These are phyloP conservation scores for Carassius carassius DNA, from an alignment of 2,113 vertebrate species.

Conservation along the genomic window DNA sequence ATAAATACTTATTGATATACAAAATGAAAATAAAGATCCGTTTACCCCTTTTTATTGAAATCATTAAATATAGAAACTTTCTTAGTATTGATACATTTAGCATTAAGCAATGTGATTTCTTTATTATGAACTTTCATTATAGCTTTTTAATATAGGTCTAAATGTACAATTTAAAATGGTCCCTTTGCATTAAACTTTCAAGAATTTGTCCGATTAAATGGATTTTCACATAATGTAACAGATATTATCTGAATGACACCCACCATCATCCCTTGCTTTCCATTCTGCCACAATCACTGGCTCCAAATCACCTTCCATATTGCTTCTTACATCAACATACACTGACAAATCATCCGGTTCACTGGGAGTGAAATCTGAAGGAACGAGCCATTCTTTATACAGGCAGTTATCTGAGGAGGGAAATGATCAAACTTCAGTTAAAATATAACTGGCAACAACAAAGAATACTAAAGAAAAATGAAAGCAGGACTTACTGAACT, in stretches of 20 bases:
- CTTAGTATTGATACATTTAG: not conserved
- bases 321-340: conserved; percentile 37
- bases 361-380: conserved; percentile 60
- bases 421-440: not conserved
- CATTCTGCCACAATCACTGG: conserved; percentile 68
- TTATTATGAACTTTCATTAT: not conserved
- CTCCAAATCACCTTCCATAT: conserved; percentile 59
- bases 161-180: not conserved
- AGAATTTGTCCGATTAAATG: not conserved
- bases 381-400: conserved; percentile 50
- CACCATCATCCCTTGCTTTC: conserved; percentile 72
- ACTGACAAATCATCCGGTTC: conserved; percentile 60
- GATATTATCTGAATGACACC: conserved; percentile 8
- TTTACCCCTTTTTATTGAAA: not conserved
- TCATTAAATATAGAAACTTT: not conserved
- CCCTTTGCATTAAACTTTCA: not conserved
- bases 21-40: not conserved
- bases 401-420: conserved; percentile 66
- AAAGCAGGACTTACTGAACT: conserved; percentile 60
- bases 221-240: not conserved
- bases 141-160: not conserved
- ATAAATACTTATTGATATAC: not conserved
- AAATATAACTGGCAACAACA: not conserved
- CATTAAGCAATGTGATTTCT: too few relatives aligned
- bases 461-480: not conserved